phyloP scores from a whole-genome alignment of 2,113 vertebrate genomes.

The Anser cygnoides region DNA sequence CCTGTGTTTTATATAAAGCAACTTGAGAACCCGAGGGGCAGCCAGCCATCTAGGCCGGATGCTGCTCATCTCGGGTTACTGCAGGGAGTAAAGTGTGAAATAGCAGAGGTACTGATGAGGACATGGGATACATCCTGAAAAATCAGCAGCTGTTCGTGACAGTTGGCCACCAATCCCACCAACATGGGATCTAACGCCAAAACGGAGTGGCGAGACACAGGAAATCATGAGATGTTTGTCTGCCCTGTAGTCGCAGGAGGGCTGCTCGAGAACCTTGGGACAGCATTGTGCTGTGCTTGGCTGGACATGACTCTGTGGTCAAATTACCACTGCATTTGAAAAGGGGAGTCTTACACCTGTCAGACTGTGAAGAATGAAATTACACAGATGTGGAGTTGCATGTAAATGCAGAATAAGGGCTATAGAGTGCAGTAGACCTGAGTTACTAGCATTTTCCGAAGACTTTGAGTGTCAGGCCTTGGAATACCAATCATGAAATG shows the following conservation, averaged over 20 bases:
- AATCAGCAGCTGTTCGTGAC: conserved; percentile 36
- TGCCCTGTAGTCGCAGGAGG: not conserved
- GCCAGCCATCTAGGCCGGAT: conserved; percentile 18
- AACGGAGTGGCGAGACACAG: not conserved
- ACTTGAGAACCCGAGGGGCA: not conserved
- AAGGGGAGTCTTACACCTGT: not conserved
- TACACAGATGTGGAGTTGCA: not conserved
- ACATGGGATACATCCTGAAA: conserved; percentile 26
- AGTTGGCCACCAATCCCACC: not conserved
- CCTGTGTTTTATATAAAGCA: not conserved
- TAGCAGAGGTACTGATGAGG: conserved; percentile 21
- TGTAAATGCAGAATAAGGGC: not conserved
- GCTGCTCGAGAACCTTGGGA: not conserved
- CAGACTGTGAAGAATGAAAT: not conserved
- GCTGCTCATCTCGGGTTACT: not conserved
- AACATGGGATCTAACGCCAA: not conserved
- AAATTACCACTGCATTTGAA: not conserved
- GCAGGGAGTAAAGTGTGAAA: conserved; percentile 41
- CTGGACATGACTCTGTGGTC: accelerated
- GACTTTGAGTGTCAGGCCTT: not conserved
- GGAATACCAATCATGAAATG: not conserved
- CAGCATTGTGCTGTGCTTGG: accelerated
- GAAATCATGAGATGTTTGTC: not conserved
- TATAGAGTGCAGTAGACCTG: not conserved
- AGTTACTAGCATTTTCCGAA: not conserved